Base-by-base conservation (phyloP, 2,888 invertebrate genomes). In the Trissonchulus sp. region DNA sequence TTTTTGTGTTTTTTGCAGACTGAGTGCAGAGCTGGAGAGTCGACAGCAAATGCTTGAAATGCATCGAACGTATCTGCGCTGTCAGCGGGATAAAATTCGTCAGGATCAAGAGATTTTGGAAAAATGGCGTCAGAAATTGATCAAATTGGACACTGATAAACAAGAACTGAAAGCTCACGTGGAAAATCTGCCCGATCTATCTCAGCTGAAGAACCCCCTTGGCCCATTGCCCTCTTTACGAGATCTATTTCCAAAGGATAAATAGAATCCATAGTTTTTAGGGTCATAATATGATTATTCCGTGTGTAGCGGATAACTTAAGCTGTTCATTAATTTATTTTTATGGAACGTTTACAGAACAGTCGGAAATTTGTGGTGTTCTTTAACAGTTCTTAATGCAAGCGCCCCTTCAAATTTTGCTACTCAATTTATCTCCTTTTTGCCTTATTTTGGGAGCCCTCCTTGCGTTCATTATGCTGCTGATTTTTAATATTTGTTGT, bases 111-210 rank as follows among this genome's bases (percentile, higher is more conserved):
- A 36, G n/a, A 69, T 69, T 37, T n/a, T 69, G 37, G 71, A 69
- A 18, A 30, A 69, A n/a, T 69, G 71, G 71, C 34, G 37, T 28
- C 36, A 69, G n/a, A 69, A 69, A 69, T 36, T 69, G 71, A 36
- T 37, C 34, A 31, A 36, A 35, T n/a, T 69, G 36, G 71, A 69
- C 34, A n/a, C 34, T 8, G 71, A 69, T 37, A 30, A 37, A 69
- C 23, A 69, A n/a, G 71, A 69, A 8, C 71, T 69, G n/a, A 69
- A 69, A 35, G 71, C 34, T 15, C 71, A 69, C n/a, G 71, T 69
- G 28, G 37, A 34, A 8, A 69, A 69, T 34, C 34, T 69, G 8
- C 71, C 71, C 8, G 71, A 69, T 36, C 37, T 69, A 37, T 33
- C 8, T 36, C 33, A 69, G 36, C 71, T 69, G n/a, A 36, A 69